Base-by-base conservation (phyloP, 2,888 invertebrate genomes). In the Athrips mouffetella region DNA sequence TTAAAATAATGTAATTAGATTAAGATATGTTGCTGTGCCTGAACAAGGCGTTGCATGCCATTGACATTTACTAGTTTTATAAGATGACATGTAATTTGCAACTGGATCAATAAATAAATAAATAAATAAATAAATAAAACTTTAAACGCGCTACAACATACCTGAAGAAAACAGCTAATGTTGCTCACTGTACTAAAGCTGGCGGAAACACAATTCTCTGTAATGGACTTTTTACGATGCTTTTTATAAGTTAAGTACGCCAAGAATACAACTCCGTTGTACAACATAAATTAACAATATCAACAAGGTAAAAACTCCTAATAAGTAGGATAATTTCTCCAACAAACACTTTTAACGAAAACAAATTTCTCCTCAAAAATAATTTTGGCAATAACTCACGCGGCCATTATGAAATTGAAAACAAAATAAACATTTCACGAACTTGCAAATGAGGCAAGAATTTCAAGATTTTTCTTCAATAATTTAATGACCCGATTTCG, bases 121-220 rank as follows among this genome's bases (percentile, higher is more conserved):
- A n/a, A n/a, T n/a, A n/a, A n/a, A n/a, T n/a, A n/a, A n/a, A n/a
- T n/a, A n/a, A n/a, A n/a, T n/a, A 61, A 69, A 72, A 69, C 62
- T 73, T 68, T 64, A 66, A 63, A 64, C 33, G 62, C 59, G 57
- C 58, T 53, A 59, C 53, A 51, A 50, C 56, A 49, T 51, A 52
- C 31, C 15, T 27, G 45, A 29, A 48, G 16, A 21, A 39, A 6
- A 40, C 15, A 33, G 44, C 46, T 33, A 47, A 20, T 18, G 7
- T 39, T 30, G 39, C 40, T 13, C 15, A 29, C 18, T 18, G 31
- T 44, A 39, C 13, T 37, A 27, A 31, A 30, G 25, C 21, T n/a
- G n/a, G 5, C 27, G 46, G 41, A 37, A 29, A 33, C 47, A 54
- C 51, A 45, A 23, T 46, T 48, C 33, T 31, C 44, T 7, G 33